phyloP scores from a whole-genome alignment of 2,888 invertebrate genomes.

The Acronicta psi region DNA sequence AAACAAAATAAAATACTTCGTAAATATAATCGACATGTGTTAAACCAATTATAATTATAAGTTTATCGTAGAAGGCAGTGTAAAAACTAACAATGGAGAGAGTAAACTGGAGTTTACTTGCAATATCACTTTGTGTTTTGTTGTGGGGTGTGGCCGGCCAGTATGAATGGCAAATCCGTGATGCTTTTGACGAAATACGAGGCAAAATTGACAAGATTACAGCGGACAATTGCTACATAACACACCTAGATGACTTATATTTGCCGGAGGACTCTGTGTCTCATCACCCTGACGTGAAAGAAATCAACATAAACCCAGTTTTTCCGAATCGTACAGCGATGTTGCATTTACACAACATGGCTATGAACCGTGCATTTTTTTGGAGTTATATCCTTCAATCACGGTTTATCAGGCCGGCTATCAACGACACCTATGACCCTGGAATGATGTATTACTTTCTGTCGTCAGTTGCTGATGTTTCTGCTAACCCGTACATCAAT shows the following conservation, averaged over 20 bases:
- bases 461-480: constrained; percentile 98
- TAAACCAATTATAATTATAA: constrained; percentile 31
- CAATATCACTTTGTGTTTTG: constrained; percentile 78
- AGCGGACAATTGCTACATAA: constrained; percentile 96
- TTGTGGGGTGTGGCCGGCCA: constrained; percentile 93
- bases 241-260: constrained; percentile 94
- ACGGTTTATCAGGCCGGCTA: constrained; percentile 96
- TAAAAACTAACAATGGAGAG: constrained; percentile 73
- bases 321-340: constrained; percentile 98
- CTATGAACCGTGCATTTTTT: constrained; percentile 98
- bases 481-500: constrained; percentile 96
- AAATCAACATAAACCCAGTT: constrained; percentile 97
- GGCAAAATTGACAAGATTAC: constrained; percentile 95
- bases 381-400: constrained; percentile 98
- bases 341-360: constrained; percentile 98
- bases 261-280: constrained; percentile 95
- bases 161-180: constrained; percentile 97
- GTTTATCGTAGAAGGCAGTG: constrained; percentile 36
- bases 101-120: constrained; percentile 71
- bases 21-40: constrained; percentile 32
- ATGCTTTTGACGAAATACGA: constrained; percentile 96
- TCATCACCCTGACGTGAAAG: constrained; percentile 97
- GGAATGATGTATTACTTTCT: constrained; percentile 99
- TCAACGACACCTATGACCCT: constrained; percentile 97
- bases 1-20: too few species aligned